phyloP scores from a whole-genome alignment of 2,888 invertebrate genomes.

The Lithophane semibrunnea region DNA sequence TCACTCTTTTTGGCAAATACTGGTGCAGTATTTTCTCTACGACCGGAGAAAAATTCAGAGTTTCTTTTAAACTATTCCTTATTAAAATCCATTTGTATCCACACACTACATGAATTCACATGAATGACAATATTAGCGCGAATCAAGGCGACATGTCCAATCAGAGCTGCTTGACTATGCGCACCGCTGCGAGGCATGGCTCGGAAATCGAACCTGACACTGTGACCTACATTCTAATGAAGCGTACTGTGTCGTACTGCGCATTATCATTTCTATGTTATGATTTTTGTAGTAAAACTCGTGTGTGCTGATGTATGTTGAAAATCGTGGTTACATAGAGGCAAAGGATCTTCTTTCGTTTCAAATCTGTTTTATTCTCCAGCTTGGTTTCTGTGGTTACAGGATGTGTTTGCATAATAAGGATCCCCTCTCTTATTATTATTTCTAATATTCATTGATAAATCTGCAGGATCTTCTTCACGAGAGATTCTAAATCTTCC shows the following conservation, averaged over 20 bases:
- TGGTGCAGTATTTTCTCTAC: neutral
- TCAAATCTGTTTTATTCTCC: constrained; percentile 7
- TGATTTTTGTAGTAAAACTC: constrained; percentile 25
- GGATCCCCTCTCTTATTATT: neutral
- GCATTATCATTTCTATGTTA: constrained; percentile 57
- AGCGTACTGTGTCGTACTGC: constrained; percentile 54
- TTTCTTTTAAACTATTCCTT: neutral
- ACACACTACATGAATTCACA: constrained; percentile 15
- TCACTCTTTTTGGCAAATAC: neutral
- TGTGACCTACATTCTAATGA: constrained; percentile 67
- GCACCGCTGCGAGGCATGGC: constrained; percentile 55
- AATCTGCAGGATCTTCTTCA: neutral
- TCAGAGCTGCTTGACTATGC: constrained; percentile 50
- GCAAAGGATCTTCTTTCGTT: constrained; percentile 15
- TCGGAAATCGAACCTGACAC: constrained; percentile 69
- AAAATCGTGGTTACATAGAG: neutral
- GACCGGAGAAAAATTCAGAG: too few species aligned
- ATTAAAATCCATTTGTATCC: neutral
- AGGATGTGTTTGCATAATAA: neutral
- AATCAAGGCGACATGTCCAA: constrained; percentile 47
- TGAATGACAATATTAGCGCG: constrained; percentile 31
- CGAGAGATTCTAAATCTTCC: neutral
- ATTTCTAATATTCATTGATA: neutral
- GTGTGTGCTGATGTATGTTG: constrained; percentile 28
- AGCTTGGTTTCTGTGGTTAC: neutral